Base-by-base conservation (phyloP, 2,888 invertebrate genomes). In the Fragum whitleyi region DNA sequence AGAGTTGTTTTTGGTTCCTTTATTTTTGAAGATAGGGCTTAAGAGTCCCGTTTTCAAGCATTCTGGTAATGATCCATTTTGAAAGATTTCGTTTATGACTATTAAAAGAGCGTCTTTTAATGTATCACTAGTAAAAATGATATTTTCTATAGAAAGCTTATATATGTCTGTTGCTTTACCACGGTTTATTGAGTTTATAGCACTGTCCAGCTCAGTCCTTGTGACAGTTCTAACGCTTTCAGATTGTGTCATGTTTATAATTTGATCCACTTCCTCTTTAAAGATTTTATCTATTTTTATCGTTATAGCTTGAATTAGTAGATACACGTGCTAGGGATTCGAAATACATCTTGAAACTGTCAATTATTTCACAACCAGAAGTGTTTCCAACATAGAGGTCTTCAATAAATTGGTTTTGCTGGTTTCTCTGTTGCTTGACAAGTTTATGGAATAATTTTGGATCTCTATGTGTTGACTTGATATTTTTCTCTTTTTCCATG, bases 131-230 rank as follows among this genome's bases (percentile, higher is more conserved):
- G 61, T 28, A 29, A 14, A 28, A 14, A 26, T 21, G 11, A 61
- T 61, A 28, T 61, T 11, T 29, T 61, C 28, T 26, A 61, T 61
- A 9, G n/a, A 7, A 5, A 61, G 7, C 28, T n/a, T n/a, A 28
- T 28, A 61, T 6, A 61, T 61, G 29, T 61, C 28, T 26, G 61
- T 9, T 61, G 61, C 7, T 61, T 61, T 61, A 9, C 61, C 61
- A 14, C 29, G 26, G 28, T 61, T 61, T 61, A 61, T 61, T 16
- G 55, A 55, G 55, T 21, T 55, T 55, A 55, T 55, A n/a, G 55
- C 55, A 16, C 23, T 55, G 7, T 55, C 23, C 21, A 55, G 19
- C n/a, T 55, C 55, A n/a, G 19, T 21, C n/a, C 23, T 21, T 55
- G 55, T 16, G 21, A 55, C 42, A 16, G 42, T 42, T 42, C 42